Evolutionary conservation across 64 coral and sea anemone genomes (phyloP).

Genomic region (Montipora efflorescens): DNA sequence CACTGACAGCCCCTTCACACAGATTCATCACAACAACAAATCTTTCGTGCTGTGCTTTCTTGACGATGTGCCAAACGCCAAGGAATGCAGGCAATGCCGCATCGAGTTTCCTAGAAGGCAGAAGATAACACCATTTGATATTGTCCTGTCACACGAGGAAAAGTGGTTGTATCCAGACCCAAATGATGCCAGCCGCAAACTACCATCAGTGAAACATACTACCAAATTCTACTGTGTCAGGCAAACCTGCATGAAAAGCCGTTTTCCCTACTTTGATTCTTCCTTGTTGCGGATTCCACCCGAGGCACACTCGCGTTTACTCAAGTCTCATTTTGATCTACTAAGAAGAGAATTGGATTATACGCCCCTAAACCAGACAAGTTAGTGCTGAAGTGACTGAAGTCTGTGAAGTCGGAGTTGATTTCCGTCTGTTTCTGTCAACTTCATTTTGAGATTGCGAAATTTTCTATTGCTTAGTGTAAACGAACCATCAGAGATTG

Average conservation of each 20-base stretch:
- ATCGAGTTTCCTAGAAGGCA: conserved; percentile 49
- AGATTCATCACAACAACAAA: conserved; percentile 62
- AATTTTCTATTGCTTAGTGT: not conserved
- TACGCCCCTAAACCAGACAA: not conserved
- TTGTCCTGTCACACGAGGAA: conserved; percentile 40
- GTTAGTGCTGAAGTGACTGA: not conserved
- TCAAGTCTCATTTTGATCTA: not conserved
- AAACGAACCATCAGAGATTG: not conserved
- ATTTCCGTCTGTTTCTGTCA: not conserved
- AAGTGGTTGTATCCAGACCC: conserved; percentile 56
- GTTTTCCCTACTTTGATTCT: conserved; percentile 38
- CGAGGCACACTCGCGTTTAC: not conserved
- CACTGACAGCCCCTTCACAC: conserved; percentile 29
- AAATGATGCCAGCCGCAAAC: conserved; percentile 13
- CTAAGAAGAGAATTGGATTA: not conserved
- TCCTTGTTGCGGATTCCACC: not conserved
- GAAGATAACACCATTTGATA: conserved; percentile 41
- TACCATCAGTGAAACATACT: conserved; percentile 27
- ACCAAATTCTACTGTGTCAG: conserved; percentile 44
- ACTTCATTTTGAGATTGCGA: not conserved
- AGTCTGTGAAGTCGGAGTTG: not conserved
- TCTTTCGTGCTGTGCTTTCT: conserved; percentile 46
- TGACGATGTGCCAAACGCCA: conserved; percentile 12
- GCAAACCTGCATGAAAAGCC: conserved; percentile 1
- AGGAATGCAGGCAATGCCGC: conserved; percentile 47